These are phyloP conservation scores for Gnatocerus cornutus DNA, from an alignment of 2,888 invertebrate species.

Conservation along the genomic window DNA sequence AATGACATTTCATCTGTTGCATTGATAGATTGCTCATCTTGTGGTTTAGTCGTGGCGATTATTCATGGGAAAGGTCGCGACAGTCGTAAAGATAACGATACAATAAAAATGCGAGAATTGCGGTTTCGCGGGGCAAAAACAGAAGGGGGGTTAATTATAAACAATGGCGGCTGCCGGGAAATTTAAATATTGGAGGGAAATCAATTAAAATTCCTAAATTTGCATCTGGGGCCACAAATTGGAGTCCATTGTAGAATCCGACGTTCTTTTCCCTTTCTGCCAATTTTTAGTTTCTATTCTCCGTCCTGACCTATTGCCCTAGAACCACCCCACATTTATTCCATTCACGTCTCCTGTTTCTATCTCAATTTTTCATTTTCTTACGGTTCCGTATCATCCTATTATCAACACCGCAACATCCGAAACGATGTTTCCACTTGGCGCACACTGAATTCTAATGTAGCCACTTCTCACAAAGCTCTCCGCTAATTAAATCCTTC, in stretches of 20 bases:
- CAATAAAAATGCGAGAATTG: constrained; percentile 16
- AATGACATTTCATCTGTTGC: constrained; percentile 7
- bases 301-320: constrained; percentile 16
- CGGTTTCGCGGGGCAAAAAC: neutral
- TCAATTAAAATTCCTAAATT: too few species aligned
- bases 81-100: constrained; percentile 14
- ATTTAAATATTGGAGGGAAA: too few species aligned
- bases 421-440: constrained; percentile 1
- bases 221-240: too few species aligned
- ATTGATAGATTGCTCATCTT: constrained; percentile 5
- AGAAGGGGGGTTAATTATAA: too few species aligned
- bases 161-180: too few species aligned
- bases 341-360: constrained; percentile 18
- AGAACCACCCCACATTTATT: constrained; percentile 7
- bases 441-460: neutral
- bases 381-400: neutral
- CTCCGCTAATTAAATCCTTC: constrained; percentile 9
- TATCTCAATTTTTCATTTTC: constrained; percentile 39
- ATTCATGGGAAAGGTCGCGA: constrained; percentile 20
- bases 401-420: constrained; percentile 16
- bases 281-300: constrained; percentile 2
- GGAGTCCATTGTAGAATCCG: too few species aligned
- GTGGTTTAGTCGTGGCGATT: constrained; percentile 1
- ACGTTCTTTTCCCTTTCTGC: too few species aligned
- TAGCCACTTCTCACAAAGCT: neutral